Conservation (phyloP, 2,113 vertebrate genomes). For the Pandion haliaetus region DNA sequence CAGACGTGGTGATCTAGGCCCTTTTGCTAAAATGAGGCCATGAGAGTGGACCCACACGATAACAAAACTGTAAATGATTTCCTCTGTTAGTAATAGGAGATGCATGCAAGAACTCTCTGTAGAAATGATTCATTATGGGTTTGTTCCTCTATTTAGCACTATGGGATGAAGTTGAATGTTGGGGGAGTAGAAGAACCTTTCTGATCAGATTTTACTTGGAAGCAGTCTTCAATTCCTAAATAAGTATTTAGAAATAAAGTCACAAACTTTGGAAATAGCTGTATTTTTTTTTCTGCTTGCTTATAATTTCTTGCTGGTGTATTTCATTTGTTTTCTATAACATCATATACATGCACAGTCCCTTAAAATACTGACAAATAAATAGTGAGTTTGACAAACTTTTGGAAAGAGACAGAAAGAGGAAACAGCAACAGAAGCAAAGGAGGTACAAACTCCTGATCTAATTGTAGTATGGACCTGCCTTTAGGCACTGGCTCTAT, state of each 20-base stretch:
- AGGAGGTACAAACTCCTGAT: neutral
- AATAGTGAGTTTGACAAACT: neutral
- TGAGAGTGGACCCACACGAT: neutral
- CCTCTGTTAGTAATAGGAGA: neutral
- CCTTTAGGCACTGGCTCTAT: neutral
- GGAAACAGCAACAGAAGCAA: neutral
- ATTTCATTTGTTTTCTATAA: neutral
- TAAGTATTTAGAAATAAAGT: neutral
- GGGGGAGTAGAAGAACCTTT: neutral
- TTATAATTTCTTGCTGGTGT: neutral
- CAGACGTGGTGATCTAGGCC: neutral
- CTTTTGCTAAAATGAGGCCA: neutral
- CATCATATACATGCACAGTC: no score
- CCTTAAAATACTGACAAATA: neutral
- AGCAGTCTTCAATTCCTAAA: neutral
- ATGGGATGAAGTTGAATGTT: neutral
- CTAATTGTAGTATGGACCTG: neutral
- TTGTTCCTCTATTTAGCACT: neutral
- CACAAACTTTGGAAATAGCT: neutral
- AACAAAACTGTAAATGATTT: neutral
- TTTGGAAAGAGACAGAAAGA: neutral
- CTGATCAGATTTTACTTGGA: neutral
- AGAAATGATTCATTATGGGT: neutral
- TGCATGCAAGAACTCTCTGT: neutral
- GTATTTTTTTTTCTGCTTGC: neutral